Conservation (phyloP, 2,888 invertebrate species). For the Ctena decussata region DNA sequence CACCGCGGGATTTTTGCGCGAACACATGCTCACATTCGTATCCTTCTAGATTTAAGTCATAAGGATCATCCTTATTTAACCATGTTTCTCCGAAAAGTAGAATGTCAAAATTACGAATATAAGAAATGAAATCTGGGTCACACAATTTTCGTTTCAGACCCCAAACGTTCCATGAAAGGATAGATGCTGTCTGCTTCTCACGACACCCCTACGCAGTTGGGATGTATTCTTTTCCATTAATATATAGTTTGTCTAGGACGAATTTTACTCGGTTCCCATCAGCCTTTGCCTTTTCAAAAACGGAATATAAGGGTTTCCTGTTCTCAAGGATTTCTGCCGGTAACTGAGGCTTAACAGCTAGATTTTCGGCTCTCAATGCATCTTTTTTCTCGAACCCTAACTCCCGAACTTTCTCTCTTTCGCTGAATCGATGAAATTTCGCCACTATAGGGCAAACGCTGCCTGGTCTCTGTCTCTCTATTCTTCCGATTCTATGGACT, state of each 20-base stretch:
- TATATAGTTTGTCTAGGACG: not conserved
- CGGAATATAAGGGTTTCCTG: not conserved
- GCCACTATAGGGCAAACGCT: not conserved
- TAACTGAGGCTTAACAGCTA: not conserved
- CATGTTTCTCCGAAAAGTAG: not conserved
- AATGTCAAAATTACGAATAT: not conserved
- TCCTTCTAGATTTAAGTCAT: not conserved
- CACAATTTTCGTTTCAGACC: not conserved
- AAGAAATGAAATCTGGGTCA: not conserved
- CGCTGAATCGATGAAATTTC: not conserved
- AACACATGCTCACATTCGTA: not conserved
- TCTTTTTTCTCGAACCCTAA: not conserved
- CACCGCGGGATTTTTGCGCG: not conserved
- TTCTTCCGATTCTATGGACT: not conserved
- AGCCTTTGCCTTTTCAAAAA: not conserved
- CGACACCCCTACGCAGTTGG: not conserved
- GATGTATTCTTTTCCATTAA: not conserved
- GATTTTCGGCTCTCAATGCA: not conserved
- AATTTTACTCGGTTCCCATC: not conserved
- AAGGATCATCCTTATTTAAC: not conserved
- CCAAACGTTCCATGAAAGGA: not conserved
- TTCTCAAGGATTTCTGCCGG: not conserved
- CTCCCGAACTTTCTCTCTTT: not conserved
- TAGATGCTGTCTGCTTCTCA: not conserved
- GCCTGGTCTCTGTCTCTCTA: not conserved